phyloP scores from a whole-genome alignment of 1,140 invertebrate genomes.

The Bombus turneri region DNA sequence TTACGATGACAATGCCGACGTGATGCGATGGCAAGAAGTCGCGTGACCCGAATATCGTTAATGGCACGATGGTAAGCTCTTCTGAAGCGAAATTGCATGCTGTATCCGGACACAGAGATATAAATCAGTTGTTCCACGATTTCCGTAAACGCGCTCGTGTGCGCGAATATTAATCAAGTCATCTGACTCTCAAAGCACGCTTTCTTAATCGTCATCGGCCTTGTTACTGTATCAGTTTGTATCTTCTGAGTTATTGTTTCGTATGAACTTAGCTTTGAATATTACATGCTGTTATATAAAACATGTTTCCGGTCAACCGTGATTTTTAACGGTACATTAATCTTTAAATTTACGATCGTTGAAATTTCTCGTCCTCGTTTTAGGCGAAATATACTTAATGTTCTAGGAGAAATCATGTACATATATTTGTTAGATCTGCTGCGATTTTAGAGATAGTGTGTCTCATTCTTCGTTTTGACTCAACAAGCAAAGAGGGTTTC shows the following conservation, averaged over 20 bases:
- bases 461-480: no score
- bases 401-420: no score
- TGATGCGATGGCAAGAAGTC: not conserved
- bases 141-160: not conserved
- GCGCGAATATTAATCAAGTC: conserved; percentile 33
- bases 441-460: no score
- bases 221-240: not conserved
- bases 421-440: no score
- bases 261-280: not conserved
- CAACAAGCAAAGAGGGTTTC: no score
- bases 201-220: conserved; percentile 25
- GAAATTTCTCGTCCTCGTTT: no score
- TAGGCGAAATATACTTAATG: no score
- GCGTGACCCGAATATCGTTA: conserved; percentile 2
- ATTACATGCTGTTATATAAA: not conserved
- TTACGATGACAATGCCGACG: not conserved
- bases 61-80: not conserved
- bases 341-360: no score
- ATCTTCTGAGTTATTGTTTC: not conserved
- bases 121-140: conserved; percentile 24
- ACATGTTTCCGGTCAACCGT: no score
- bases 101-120: not conserved
- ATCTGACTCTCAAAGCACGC: not conserved
- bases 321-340: no score
- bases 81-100: conserved; percentile 10